Evolutionary conservation across 1,140 invertebrate species (phyloP).

Genomic region (Protaetia brevitarsis): DNA sequence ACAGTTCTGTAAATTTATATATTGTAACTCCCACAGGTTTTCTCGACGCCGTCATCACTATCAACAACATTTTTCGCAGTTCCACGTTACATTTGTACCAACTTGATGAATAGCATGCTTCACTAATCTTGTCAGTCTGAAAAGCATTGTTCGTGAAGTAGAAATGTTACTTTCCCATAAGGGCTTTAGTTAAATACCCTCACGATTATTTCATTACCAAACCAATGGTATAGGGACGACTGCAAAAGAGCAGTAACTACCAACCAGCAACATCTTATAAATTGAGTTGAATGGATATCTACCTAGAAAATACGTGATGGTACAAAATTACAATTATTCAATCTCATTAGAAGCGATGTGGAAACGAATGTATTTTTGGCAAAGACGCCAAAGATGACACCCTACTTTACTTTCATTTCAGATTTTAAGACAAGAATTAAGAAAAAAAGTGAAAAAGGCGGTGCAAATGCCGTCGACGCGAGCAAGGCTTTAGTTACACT

Average conservation of each 20-base stretch:
- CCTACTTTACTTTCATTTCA: no score
- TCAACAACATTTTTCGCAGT: constrained; percentile 33
- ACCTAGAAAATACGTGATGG: constrained; percentile 21
- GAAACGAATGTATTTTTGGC: no score
- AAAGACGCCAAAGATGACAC: no score
- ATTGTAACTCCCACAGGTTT: constrained; percentile 39
- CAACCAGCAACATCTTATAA: constrained; percentile 24
- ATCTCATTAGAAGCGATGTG: neutral
- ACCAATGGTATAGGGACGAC: constrained; percentile 36
- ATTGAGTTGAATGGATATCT: constrained; percentile 23
- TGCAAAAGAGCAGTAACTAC: constrained; percentile 33
- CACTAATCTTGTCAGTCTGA: constrained; percentile 38
- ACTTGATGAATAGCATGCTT: constrained; percentile 38
- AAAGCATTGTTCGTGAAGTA: constrained; percentile 26
- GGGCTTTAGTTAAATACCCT: constrained; percentile 26
- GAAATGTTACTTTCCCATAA: constrained; percentile 20
- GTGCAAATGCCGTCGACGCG: no score
- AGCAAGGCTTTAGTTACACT: no score
- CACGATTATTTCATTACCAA: constrained; percentile 34
- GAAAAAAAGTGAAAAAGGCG: no score
- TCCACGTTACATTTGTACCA: constrained; percentile 40
- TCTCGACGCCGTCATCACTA: constrained; percentile 41
- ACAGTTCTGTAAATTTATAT: constrained; percentile 39
- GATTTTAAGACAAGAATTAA: no score
- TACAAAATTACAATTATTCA: neutral